These are phyloP conservation scores for Crotalus tigris DNA, from an alignment of 2,113 vertebrate species.

Conservation along the genomic window DNA sequence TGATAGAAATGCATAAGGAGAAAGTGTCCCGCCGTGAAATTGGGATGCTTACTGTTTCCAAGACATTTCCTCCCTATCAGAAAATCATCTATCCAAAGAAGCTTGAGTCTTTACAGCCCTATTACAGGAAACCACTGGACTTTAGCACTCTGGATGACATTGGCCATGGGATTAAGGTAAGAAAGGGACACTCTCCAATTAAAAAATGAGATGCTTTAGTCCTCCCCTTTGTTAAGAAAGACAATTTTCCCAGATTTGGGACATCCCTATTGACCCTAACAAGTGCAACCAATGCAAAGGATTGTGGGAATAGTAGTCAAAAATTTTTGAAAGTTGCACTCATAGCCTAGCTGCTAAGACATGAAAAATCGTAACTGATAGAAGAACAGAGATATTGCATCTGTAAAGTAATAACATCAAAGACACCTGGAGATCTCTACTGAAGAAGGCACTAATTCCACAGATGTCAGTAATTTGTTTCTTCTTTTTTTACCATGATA, in stretches of 20 bases:
- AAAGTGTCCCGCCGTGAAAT: constrained; percentile 84
- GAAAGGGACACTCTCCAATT: background rate
- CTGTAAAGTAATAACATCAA: background rate
- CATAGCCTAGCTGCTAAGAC: background rate
- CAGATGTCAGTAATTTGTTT: background rate
- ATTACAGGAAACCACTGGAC: constrained; percentile 78
- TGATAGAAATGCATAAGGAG: constrained; percentile 81
- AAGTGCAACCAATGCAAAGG: background rate
- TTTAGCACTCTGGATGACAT: constrained; percentile 77
- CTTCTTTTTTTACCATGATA: background rate
- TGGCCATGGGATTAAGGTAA: constrained; percentile 83
- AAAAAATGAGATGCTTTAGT: background rate
- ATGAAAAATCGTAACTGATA: background rate
- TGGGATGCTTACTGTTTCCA: constrained; percentile 67
- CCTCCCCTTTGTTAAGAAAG: background rate
- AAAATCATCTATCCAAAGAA: constrained; percentile 63
- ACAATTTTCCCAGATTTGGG: background rate
- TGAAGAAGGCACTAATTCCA: background rate
- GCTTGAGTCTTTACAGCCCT: constrained; percentile 66
- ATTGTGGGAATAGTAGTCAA: background rate
- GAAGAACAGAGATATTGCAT: background rate
- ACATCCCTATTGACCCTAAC: background rate
- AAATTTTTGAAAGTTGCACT: background rate
- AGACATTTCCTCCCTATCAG: constrained; percentile 55
- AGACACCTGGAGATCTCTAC: background rate